phyloP scores from a whole-genome alignment of 2,113 vertebrate species.

The Motacilla alba region DNA sequence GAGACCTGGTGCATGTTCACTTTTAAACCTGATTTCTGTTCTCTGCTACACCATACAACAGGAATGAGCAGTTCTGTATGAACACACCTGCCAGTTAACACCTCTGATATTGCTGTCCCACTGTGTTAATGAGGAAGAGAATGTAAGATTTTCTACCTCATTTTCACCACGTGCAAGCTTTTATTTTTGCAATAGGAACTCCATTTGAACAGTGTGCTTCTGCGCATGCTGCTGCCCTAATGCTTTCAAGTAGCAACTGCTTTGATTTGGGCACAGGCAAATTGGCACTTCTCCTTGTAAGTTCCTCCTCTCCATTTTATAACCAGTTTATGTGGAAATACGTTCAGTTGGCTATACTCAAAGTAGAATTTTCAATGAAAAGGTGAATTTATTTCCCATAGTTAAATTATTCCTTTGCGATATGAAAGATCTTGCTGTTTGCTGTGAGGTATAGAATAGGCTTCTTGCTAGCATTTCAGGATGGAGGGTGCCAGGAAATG shows the following conservation, averaged over 20 bases:
- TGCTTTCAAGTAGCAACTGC: not conserved
- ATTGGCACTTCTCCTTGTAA: conserved; percentile 13
- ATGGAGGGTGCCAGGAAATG: not conserved
- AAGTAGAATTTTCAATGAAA: conserved; percentile 18
- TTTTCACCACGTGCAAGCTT: conserved; percentile 46
- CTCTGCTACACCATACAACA: not conserved
- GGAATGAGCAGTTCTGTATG: not conserved
- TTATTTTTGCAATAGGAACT: not conserved
- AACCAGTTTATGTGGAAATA: conserved; percentile 5
- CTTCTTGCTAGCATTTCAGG: not conserved
- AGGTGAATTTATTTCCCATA: conserved; percentile 3
- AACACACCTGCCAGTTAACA: conserved; percentile 52
- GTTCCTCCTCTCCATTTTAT: conserved; percentile 32
- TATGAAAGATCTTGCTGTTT: not conserved
- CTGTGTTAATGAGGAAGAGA: conserved; percentile 53
- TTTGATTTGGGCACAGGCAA: not conserved
- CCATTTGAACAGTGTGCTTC: not conserved
- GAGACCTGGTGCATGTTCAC: not conserved
- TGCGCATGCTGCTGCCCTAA: not conserved
- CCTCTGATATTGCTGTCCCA: conserved; percentile 52
- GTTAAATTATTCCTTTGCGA: not conserved
- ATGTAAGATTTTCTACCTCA: not conserved
- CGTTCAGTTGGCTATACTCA: not conserved
- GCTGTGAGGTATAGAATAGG: not conserved
- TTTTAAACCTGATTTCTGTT: conserved; percentile 24